These are phyloP conservation scores for Nymphalis urticae DNA, from an alignment of 2,888 invertebrate species.

Conservation along the genomic window DNA sequence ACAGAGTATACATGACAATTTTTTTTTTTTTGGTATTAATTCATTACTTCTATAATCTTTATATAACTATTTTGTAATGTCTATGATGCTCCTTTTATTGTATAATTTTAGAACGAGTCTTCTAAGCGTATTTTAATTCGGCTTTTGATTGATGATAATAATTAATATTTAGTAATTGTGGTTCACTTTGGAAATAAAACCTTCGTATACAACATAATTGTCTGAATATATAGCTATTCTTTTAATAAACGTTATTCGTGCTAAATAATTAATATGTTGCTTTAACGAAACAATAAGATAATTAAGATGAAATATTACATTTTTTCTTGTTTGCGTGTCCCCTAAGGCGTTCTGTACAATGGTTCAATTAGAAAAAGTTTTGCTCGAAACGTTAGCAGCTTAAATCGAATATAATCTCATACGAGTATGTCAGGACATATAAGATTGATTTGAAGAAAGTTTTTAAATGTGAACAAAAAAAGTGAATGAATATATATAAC, in stretches of 20 bases:
- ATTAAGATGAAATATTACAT: background rate
- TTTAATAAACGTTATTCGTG: background rate
- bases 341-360: slow-evolving; percentile 14
- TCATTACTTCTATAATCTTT: no score
- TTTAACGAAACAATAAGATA: slow-evolving; percentile 15
- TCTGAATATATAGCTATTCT: background rate
- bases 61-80: no score
- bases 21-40: background rate
- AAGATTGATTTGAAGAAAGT: background rate
- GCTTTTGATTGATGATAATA: no score
- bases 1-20: background rate
- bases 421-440: background rate
- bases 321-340: background rate
- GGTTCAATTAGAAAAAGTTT: slow-evolving; percentile 8
- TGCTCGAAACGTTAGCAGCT: background rate
- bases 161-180: no score
- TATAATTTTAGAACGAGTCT: no score
- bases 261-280: slow-evolving; percentile 6
- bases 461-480: background rate
- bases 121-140: no score
- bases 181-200: background rate
- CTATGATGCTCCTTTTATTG: no score
- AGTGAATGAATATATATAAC: background rate
- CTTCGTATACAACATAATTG: background rate
- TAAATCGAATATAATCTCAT: background rate